Evolutionary conservation across 2,888 invertebrate genomes (phyloP), one percentile per base, ranked within the genome.

Genomic region (Chironomus tentans): DNA sequence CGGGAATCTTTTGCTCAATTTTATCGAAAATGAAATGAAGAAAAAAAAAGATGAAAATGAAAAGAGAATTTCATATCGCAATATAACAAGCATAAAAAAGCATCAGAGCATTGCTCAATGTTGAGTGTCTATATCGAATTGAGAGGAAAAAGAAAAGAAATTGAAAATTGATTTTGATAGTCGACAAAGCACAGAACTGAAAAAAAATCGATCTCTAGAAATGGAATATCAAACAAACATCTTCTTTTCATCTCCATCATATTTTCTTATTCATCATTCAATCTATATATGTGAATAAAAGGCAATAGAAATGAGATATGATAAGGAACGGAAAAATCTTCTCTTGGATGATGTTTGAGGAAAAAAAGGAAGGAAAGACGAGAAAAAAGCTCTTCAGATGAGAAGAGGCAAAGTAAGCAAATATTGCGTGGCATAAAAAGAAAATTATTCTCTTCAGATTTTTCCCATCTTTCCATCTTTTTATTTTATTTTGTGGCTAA

Each of bases 91-190:
- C 18, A 56, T 15, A 56, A 56, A 56, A 18, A 56, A 56, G 50
- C 50, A 50, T 15, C n/a, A 50, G 50, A 38, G 38, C 38, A 38
- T 38, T 38, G 38, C 56, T n/a, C 15, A 56, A 56, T 56, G 56
- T 15, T 15, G n/a, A 18, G 56, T 15, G 18, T 56, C 15, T n/a
- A 18, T 56, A 18, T n/a, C 18, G 56, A 18, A 7, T 56, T 3
- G 7, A 56, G n/a, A 15, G 12, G 18, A 50, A 5, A 56, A 18
- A 56, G 18, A 56, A 56, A 50, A 15, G 50, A 62, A 65, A 65
- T 65, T 65, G 65, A 65, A 65, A 65, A 65, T 65, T 65, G 65
- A 65, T 65, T 65, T 65, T 65, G 65, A 21, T 22, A 65, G 13
- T 24, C 65, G 65, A 65, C 13, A 18, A 56, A 56, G 56, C n/a